Base-by-base conservation (phyloP, 2,888 invertebrate genomes). In the Lasius fuliginosus region DNA sequence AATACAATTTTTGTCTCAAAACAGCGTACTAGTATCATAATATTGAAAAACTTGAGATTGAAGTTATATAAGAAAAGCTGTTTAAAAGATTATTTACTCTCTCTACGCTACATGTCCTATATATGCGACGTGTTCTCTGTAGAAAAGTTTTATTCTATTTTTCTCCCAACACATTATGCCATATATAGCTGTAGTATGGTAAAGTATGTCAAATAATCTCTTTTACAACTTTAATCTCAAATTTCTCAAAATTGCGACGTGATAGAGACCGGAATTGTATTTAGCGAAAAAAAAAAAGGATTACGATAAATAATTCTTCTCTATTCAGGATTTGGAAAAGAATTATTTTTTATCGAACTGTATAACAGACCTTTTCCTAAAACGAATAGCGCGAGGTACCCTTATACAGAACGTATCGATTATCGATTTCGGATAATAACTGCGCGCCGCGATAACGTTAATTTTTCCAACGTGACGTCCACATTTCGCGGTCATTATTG, bases 371-470 rank as follows among this genome's bases (percentile, higher is more conserved):
- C 8, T 58, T 58, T 58, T 58, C 58, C 23, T 11, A 58, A 74
- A 74, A 74, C 9, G 30, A 60, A 18, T 18, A 60, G 36, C 15
- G 23, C 33, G 33, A 33, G 1, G 0, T 74, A 33, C 12, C 23
- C 11, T 65, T 67, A 12, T 12, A 49, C 40, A 53, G 12, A 12
- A 0, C 18, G 27, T n/a, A 12, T 30, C 15, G 56, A 56, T 23
- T 68, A 69, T 77, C 30, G 77, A 69, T 77, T 77, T 74, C 75
- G 12, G 60, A 73, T 62, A 23, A 23, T 23, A 81, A 81, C 42
- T 36, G 27, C 27, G 46, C 30, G 46, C 27, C 18, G 36, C 27
- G 42, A 12, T 12, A 60, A 49, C 46, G 33, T 62, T 46, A 46
- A 81, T 62, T 81, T 60, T 62, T n/a, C 23, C 12, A 49, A 18